A percentile compares a stretch with the other conserved stretches of the same genome.
Conservation (phyloP, 2,113 vertebrate genomes). For the Poecile atricapillus region DNA sequence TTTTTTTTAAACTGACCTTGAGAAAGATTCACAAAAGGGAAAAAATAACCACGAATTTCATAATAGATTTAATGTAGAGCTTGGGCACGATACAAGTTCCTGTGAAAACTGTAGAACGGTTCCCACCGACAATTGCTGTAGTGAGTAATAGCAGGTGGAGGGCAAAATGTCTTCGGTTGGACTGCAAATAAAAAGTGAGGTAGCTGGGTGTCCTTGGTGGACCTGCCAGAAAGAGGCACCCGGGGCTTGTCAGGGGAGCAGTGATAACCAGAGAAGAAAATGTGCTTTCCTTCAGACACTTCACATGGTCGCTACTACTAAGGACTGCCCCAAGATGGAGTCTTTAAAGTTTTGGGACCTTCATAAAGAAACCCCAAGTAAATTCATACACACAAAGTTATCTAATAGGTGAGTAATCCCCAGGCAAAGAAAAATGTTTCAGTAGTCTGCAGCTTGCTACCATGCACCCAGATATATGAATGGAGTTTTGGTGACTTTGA, state of each 20-base stretch:
- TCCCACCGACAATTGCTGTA: background rate
- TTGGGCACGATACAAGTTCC: background rate
- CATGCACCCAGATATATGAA: too few species aligned
- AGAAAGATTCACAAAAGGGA: background rate
- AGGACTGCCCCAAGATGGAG: background rate
- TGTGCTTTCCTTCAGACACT: background rate
- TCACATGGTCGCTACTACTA: background rate
- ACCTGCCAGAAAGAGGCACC: background rate
- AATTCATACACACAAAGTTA: background rate
- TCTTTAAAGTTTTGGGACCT: background rate
- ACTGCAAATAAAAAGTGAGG: background rate
- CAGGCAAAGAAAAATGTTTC: background rate
- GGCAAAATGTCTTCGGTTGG: background rate
- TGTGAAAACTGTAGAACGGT: background rate
- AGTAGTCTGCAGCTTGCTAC: background rate
- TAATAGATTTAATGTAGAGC: background rate
- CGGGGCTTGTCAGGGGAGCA: rapidly evolving
- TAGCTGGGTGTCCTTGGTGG: background rate
- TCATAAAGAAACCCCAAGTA: background rate
- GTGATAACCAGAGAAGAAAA: background rate
- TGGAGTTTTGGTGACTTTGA: background rate
- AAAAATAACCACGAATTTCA: background rate
- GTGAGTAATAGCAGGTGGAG: background rate
- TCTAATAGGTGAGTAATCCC: background rate
- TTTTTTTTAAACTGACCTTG: background rate